Conservation (phyloP, 1,140 invertebrate species). For the Cardiocondyla obscurior region DNA sequence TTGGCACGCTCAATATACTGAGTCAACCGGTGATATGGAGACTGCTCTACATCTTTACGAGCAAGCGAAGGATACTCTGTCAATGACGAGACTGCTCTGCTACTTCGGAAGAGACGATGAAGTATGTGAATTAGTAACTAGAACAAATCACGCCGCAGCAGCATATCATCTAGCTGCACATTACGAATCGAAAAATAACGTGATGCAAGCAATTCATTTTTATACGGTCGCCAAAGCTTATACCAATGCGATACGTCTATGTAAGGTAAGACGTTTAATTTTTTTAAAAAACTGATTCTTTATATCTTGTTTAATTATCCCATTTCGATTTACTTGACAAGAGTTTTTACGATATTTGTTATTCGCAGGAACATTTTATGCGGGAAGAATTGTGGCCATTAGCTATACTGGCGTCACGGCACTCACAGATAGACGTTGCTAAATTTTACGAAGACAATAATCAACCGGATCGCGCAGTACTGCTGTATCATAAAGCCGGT, state of each 20-base stretch:
- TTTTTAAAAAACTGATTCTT: not conserved
- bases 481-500: conserved; percentile 97
- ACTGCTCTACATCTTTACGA: conserved; percentile 95
- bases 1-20: conserved; percentile 99
- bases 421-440: conserved; percentile 95
- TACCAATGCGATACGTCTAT: conserved; percentile 94
- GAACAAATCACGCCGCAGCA: conserved; percentile 89
- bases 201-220: conserved; percentile 94
- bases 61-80: conserved; percentile 92
- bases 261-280: conserved; percentile 86
- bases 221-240: conserved; percentile 91
- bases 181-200: conserved; percentile 94
- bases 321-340: not conserved
- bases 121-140: conserved; percentile 92
- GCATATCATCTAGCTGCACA: conserved; percentile 97
- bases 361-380: conserved; percentile 89
- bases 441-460: conserved; percentile 93
- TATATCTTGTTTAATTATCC: not conserved
- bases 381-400: conserved; percentile 94
- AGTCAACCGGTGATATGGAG: conserved; percentile 96
- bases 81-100: conserved; percentile 92
- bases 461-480: conserved; percentile 93
- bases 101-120: conserved; percentile 93
- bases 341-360: not conserved
- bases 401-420: conserved; percentile 89